Conservation (phyloP, 2,888 invertebrate genomes). For the Cordilura impudica region DNA sequence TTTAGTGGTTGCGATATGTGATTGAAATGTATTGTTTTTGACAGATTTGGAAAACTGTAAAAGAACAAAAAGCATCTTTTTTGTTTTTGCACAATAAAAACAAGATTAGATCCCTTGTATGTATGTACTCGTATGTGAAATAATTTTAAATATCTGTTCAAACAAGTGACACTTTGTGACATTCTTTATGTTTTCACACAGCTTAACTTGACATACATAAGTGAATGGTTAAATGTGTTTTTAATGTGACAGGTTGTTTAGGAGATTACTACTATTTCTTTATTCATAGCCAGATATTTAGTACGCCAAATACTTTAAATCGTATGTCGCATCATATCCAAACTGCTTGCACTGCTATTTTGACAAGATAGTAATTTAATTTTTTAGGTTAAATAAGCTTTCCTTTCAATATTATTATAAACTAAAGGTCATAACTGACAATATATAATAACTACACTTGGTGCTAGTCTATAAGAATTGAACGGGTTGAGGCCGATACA, state of each 20-base stretch:
- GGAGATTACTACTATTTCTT: conserved; percentile 18
- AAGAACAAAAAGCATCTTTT: conserved; percentile 5
- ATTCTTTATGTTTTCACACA: conserved; percentile 34
- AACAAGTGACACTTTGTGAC: conserved; percentile 43
- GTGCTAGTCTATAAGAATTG: too few relatives aligned
- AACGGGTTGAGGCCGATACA: too few relatives aligned
- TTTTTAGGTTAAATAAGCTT: too few relatives aligned
- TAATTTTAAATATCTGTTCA: conserved; percentile 45
- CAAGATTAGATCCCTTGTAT: not conserved
- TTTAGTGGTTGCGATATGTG: conserved; percentile 44
- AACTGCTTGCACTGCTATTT: too few relatives aligned
- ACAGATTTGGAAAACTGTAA: conserved; percentile 34
- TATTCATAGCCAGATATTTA: too few relatives aligned
- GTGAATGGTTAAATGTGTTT: conserved; percentile 40
- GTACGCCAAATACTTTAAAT: too few relatives aligned
- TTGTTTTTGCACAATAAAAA: conserved; percentile 6
- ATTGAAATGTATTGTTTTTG: conserved; percentile 56
- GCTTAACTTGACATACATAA: conserved; percentile 47
- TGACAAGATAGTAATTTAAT: too few relatives aligned
- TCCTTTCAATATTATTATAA: too few relatives aligned
- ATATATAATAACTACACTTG: too few relatives aligned
- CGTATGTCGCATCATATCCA: too few relatives aligned
- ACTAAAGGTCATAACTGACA: too few relatives aligned
- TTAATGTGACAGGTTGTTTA: conserved; percentile 55
- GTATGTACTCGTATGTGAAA: conserved; percentile 1